Conservation (phyloP, 53 echinoderm and acorn worm genomes). For the Patiria pectinifera region DNA sequence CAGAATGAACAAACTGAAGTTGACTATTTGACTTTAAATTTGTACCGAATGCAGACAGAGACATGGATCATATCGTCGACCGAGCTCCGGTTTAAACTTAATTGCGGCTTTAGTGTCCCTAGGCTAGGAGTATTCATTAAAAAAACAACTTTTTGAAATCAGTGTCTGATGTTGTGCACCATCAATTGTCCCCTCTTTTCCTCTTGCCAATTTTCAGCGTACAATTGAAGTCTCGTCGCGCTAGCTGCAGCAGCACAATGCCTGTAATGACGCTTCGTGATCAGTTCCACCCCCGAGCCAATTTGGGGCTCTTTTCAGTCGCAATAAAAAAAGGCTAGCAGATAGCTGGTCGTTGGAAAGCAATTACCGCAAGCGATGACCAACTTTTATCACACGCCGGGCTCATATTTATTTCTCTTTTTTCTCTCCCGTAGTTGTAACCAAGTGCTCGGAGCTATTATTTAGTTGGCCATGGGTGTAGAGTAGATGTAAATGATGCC, state of each 20-base stretch:
- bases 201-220: background rate
- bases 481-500: constrained; percentile 1
- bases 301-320: background rate
- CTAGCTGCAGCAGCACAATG: background rate
- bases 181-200: background rate
- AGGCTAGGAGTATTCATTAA: no score
- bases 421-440: background rate
- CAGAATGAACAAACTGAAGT: no score
- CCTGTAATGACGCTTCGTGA: constrained; percentile 4
- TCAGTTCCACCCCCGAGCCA: background rate
- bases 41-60: no score
- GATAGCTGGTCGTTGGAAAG: background rate
- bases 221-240: background rate
- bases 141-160: no score
- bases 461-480: background rate
- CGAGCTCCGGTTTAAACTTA: no score
- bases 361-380: constrained; percentile 1
- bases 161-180: no score
- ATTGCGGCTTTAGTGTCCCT: no score
- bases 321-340: background rate
- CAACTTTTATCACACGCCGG: background rate
- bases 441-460: background rate
- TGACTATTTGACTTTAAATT: no score
- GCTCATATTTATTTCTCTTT: constrained; percentile 1
- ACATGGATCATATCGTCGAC: no score